Conservation (phyloP, 2,113 vertebrate genomes). For the Crotalus viridis region DNA sequence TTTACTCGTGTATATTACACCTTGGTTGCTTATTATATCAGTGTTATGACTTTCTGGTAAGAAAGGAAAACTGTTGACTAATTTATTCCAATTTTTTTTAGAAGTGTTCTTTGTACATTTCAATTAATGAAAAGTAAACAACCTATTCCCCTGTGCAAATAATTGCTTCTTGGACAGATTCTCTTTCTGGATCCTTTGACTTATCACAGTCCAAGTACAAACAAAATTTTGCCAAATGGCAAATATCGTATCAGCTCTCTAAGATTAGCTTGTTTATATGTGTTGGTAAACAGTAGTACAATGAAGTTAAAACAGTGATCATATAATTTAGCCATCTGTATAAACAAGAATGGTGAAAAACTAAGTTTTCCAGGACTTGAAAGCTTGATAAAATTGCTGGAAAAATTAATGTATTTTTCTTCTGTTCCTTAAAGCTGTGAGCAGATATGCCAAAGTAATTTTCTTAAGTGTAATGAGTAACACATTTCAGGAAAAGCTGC, state of each 20-base stretch:
- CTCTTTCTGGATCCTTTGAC: background rate
- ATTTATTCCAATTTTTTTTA: background rate
- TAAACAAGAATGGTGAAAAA: background rate
- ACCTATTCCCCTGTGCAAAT: background rate
- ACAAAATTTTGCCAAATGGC: background rate
- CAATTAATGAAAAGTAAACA: background rate
- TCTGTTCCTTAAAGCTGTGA: background rate
- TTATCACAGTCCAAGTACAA: background rate
- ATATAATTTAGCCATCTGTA: background rate
- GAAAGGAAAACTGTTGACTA: background rate
- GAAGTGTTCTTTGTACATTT: background rate
- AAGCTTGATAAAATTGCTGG: background rate
- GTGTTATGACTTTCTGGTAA: background rate
- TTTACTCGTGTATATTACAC: background rate
- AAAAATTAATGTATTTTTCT: background rate
- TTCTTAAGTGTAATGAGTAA: background rate
- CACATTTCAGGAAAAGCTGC: background rate
- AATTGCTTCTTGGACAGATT: background rate
- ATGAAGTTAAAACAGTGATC: background rate
- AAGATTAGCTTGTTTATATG: background rate
- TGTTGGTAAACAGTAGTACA: background rate
- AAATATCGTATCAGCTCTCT: background rate
- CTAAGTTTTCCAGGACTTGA: background rate
- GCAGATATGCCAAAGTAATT: background rate
- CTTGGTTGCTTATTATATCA: background rate